Base-by-base conservation (phyloP, 1,140 invertebrate genomes). In the Drosophila ficusphila region DNA sequence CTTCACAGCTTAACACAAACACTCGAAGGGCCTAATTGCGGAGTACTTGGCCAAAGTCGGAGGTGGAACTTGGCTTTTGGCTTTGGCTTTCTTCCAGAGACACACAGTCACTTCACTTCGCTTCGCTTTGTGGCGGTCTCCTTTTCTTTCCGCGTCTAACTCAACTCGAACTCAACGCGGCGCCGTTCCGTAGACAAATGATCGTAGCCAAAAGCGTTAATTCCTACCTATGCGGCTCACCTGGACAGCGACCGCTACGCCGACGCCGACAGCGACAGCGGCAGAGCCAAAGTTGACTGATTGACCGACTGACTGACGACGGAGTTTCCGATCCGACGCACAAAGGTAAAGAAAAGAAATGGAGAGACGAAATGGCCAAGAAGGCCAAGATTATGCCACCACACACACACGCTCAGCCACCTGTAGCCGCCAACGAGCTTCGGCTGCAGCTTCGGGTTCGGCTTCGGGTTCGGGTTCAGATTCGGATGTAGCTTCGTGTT, bases 171-270 rank as follows among this genome's bases (percentile, higher is more conserved):
- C 89, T 86, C 21, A 65, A 77, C 89, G 65, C 85, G 75, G 52
- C 76, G 89, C 70, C 78, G 89, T 74, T 88, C 76, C 81, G 89
- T 83, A 90, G 79, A 90, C 81, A 90, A 90, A 88, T 90, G 89
- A 90, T 83, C 89, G 79, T 62, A 83, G 81, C 67, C 71, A 83
- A 88, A 89, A 68, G 60, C 71, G 39, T 72, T 88, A 82, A 67
- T 88, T 88, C 78, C 53, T 88, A 88, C 82, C 77, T 82, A 88
- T 77, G 75, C 46, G 31, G 58, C 57, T 67, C 51, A 42, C 62
- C 58, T 60, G 11, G n/a, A 19, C 39, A 42, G 39, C 16, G 54
- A 9, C 31, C 7, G 21, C 29, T n/a, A 4, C 53, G 39, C 29
- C 47, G 57, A 14, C 41, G 38, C 21, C 7, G 2, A 4, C 52